Base-by-base conservation (phyloP, 2,797 vertebrate genomes). In the Schizothorax lantsangensis region DNA sequence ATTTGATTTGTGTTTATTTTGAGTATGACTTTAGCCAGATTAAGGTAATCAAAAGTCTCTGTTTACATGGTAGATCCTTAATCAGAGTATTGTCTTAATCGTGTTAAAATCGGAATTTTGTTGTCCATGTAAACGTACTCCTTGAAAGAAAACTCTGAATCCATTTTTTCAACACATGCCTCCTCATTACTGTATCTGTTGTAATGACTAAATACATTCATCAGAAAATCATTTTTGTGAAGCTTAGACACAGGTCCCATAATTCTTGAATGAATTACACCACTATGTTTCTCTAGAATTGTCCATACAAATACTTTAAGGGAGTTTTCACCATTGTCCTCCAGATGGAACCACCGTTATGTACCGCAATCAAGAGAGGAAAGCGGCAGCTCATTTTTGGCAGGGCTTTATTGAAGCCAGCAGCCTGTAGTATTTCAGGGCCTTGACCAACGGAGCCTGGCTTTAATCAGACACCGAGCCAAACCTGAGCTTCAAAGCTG, bases 401-500 rank as follows among this genome's bases (percentile, higher is more conserved):
- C 49, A 75, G 45, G 52, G 59, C 57, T 52, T 86, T 81, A 64
- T 81, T 81, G 43, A 86, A 86, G 59, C 54, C 69, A 81, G 54
- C 79, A 75, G 85, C 11, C 40, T 75, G 69, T 86, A 79, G 83
- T 79, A 71, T 81, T 84, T 83, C 52, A 86, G 57, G 83, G 64
- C 47, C 73, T 10, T 79, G 79, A 88, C 75, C 81, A 80, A 64
- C 49, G 2, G 62, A 68, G 84, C 72, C 82, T 88, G 89, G 85
- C 43, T 85, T 88, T 88, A 83, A 83, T 87, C 87, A 87, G 64
- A 77, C 30, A 36, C 75, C 30, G 23, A 57, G 59, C 62, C 47
- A 81, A 88, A 79, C 59, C 54, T 45, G 68, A 68, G 87, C 88
- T 82, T 89, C 87, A 89, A 88, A 88, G 84, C 64, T 69, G 62